Conservation (phyloP, 2,797 vertebrate genomes). For the Sebastes steindachneri region DNA sequence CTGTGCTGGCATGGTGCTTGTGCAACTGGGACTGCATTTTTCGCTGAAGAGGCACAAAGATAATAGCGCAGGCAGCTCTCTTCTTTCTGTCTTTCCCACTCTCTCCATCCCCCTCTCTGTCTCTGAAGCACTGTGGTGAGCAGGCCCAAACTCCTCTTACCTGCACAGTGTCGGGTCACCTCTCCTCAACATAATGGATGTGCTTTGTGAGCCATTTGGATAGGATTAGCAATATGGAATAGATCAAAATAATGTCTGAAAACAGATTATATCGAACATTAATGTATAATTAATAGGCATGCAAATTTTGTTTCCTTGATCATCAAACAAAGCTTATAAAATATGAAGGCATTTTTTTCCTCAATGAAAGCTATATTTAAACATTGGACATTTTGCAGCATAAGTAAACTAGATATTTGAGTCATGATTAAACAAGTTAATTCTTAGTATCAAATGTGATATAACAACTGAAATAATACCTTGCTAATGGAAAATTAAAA, state of each 20-base stretch:
- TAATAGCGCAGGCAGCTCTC: conserved; percentile 97
- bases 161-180: conserved; percentile 23
- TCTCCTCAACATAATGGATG: conserved; percentile 15
- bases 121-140: conserved; percentile 73
- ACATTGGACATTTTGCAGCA: background rate
- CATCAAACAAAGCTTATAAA: background rate
- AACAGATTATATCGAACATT: background rate
- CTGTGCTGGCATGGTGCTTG: conserved; percentile 99
- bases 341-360: background rate
- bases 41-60: conserved; percentile 93
- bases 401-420: background rate
- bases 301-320: background rate
- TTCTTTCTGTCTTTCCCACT: conserved; percentile 65
- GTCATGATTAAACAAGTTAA: background rate
- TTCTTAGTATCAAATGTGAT: background rate
- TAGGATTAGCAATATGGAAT: background rate
- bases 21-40: conserved; percentile 98
- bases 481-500: background rate
- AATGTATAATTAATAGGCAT: background rate
- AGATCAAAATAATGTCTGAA: conserved; percentile 3
- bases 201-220: conserved; percentile 10
- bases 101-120: conserved; percentile 56
- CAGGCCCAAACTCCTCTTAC: conserved; percentile 70
- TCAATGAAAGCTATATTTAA: background rate
- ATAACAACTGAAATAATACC: background rate